phyloP scores from a whole-genome alignment of 2,888 invertebrate genomes.

The Sminthurides aquaticus region DNA sequence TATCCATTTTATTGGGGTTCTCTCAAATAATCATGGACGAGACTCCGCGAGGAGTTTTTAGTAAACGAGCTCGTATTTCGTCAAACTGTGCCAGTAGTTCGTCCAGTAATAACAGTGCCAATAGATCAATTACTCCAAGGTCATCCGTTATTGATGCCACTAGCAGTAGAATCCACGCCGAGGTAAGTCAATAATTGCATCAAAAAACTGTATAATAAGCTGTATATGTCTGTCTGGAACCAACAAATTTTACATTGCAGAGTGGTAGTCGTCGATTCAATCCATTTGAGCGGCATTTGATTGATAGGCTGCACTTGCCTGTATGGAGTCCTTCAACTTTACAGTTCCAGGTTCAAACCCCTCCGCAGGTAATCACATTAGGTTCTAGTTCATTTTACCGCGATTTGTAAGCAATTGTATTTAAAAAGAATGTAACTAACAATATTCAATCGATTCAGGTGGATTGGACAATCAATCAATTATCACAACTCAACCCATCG shows the following conservation, averaged over 20 bases:
- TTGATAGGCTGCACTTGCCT: slow-evolving; percentile 1
- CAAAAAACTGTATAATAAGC: too few species aligned
- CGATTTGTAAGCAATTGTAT: too few species aligned
- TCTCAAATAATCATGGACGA: too few species aligned
- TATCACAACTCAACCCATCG: slow-evolving; percentile 17
- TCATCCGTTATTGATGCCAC: background rate
- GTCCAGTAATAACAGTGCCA: background rate
- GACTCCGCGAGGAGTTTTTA: slow-evolving; percentile 8
- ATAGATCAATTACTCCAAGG: background rate
- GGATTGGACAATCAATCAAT: slow-evolving; percentile 24
- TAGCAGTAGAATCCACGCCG: background rate
- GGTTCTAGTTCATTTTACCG: too few species aligned
- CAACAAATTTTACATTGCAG: too few species aligned
- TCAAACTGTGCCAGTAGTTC: background rate
- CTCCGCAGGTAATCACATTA: slow-evolving; percentile 10
- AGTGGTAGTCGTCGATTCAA: slow-evolving; percentile 1
- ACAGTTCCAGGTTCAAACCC: slow-evolving; percentile 1
- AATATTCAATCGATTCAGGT: background rate
- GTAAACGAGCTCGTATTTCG: slow-evolving; percentile 7
- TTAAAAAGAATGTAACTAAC: too few species aligned
- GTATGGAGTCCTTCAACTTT: slow-evolving; percentile 13
- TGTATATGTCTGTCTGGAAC: too few species aligned
- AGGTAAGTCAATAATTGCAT: background rate
- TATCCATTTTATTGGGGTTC: too few species aligned
- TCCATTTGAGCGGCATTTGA: slow-evolving; percentile 11